Percentiles rank a stretch among this genome's conserved stretches.
phyloP scores from a whole-genome alignment of 2,888 invertebrate species.

The Ypsolopha sequella region DNA sequence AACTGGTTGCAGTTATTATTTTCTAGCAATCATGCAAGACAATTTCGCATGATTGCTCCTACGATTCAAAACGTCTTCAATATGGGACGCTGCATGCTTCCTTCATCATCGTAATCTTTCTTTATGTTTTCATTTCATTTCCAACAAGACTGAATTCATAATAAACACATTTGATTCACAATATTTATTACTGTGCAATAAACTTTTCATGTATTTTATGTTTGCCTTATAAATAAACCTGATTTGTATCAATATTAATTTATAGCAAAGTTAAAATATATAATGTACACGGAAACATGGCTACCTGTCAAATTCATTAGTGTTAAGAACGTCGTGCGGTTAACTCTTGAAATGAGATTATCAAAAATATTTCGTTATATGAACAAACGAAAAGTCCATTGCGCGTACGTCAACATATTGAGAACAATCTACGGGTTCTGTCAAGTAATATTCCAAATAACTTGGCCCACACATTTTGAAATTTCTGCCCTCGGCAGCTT shows the following conservation, averaged over 20 bases:
- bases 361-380: conserved; percentile 1
- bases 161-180: no score
- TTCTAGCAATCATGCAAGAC: not conserved
- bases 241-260: not conserved
- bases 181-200: no score
- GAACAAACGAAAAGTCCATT: no score
- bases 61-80: not conserved
- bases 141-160: no score
- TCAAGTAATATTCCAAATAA: no score
- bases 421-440: no score
- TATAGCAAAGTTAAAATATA: not conserved
- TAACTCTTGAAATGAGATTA: conserved; percentile 1
- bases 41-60: conserved; percentile 1
- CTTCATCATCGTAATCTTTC: not conserved
- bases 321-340: not conserved
- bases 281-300: not conserved
- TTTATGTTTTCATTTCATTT: no score
- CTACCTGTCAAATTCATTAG: not conserved
- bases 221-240: no score
- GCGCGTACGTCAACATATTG: no score
- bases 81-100: not conserved
- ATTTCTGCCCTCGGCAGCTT: no score
- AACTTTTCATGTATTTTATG: no score
- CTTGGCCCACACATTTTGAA: no score
- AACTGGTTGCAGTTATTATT: not conserved